Conservation (phyloP, 2,797 vertebrate species). For the Brachymystax lenok region DNA sequence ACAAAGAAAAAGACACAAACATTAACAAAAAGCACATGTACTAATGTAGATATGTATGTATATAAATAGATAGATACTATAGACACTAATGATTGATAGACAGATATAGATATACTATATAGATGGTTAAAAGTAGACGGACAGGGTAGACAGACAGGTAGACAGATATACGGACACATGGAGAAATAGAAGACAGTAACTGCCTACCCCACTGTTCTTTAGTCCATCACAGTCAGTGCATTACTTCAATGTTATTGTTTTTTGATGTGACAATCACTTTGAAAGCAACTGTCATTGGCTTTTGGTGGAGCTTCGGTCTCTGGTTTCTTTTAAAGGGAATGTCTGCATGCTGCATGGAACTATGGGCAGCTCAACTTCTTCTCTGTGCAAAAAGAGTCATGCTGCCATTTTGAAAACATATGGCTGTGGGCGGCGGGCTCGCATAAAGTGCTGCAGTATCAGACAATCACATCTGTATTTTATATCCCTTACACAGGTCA, state of each 20-base stretch:
- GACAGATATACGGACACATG: neutral
- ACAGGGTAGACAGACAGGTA: neutral
- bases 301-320: constrained; percentile 11
- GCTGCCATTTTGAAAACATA: neutral
- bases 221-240: no score
- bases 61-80: neutral
- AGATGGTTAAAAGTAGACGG: neutral
- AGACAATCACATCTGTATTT: constrained; percentile 56
- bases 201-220: no score
- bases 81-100: neutral
- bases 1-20: neutral
- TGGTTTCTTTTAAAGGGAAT: constrained; percentile 17
- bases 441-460: constrained; percentile 42
- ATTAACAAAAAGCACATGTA: neutral
- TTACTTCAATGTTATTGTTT: constrained; percentile 1
- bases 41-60: neutral
- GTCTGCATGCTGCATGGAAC: constrained; percentile 64
- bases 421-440: constrained; percentile 24
- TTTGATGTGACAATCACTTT: constrained; percentile 45
- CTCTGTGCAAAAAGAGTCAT: constrained; percentile 21
- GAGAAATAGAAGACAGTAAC: no score
- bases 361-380: constrained; percentile 17
- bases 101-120: neutral
- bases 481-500: constrained; percentile 25
- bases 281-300: constrained; percentile 9